A percentile compares a stretch with the other conserved stretches of the same genome.
These are phyloP conservation scores for Lasioglossum baleicum DNA, from an alignment of 1,140 invertebrate genomes.

Conservation along the genomic window DNA sequence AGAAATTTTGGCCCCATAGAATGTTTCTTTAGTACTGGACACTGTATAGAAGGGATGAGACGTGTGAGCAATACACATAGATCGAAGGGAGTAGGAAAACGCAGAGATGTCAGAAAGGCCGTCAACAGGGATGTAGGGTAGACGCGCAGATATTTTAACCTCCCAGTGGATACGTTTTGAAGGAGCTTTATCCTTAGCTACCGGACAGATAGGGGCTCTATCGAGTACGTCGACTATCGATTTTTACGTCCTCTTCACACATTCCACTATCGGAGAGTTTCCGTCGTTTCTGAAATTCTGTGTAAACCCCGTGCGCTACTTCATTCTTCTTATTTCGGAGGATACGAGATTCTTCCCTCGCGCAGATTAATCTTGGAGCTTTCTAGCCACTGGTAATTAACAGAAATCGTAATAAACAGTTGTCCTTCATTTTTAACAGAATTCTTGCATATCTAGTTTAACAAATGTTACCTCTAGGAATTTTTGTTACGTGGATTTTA, in stretches of 20 bases:
- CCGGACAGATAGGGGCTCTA: background rate
- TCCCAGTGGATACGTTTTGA: conserved; percentile 1
- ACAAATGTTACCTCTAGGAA: too few species aligned
- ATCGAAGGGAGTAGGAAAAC: background rate
- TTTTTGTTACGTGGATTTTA: too few species aligned
- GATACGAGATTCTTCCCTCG: background rate
- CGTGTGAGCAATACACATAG: background rate
- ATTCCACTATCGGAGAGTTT: background rate
- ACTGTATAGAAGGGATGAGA: background rate
- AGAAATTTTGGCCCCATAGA: background rate
- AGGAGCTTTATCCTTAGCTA: conserved; percentile 19
- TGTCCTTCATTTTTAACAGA: too few species aligned
- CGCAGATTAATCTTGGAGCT: background rate
- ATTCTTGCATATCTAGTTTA: too few species aligned
- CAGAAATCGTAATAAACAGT: too few species aligned
- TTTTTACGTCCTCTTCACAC: conserved; percentile 4
- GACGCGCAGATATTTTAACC: conserved; percentile 11
- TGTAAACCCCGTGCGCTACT: background rate
- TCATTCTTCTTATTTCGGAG: background rate
- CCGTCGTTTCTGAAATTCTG: conserved; percentile 22
- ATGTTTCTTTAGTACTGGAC: background rate
- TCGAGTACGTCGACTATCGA: conserved; percentile 13
- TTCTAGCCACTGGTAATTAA: background rate
- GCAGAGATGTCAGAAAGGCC: background rate
- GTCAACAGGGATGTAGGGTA: background rate